Base-by-base conservation (phyloP, 2,888 invertebrate species). In the Chymomyza amoena region DNA sequence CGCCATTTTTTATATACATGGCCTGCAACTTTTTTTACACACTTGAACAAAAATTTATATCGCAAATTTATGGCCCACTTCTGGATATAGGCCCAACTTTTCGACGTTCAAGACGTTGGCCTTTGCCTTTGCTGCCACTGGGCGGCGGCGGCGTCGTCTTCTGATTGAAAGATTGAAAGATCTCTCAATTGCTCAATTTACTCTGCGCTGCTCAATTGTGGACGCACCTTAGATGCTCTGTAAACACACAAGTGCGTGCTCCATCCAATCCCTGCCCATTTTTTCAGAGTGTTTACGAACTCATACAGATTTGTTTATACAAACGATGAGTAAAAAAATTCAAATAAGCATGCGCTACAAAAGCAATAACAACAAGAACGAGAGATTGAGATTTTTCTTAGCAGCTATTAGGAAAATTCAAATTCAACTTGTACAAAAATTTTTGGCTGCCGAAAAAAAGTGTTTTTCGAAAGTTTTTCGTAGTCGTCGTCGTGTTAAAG, bases 401-500 rank as follows among this genome's bases (percentile, higher is more conserved):
- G 54, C 54, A 69, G 68, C 72, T 72, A 61, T 64, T 45, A 45
- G 39, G 13, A 62, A 32, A 32, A 32, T 32, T 1, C 32, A 82
- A 83, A 78, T 81, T 78, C 68, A 73, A 86, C 80, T 84, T 84
- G 82, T 70, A 61, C 68, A 78, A 75, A 69, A 73, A n/a, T n/a
- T 85, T 77, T 77, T 25, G 1, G 51, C 16, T 67, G 25, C 57
- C 36, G 54, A 56, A 61, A 57, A 57, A 57, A 57, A 57, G 20
- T 57, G 57, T 65, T 64, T 67, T 70, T 64, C 61, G 25, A 16
- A 66, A 72, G 61, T 74, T 69, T 71, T 75, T 77, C 80, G 84
- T 85, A 85, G 84, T 85, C 84, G 87, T 84, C 78, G 87, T 83
- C 85, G 84, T 85, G 84, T 85, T 87, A 73, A 85, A 90, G 89